A percentile compares a stretch with the other conserved stretches of the same genome.
phyloP scores from a whole-genome alignment of 2,113 vertebrate genomes.

The Pagrus major region DNA sequence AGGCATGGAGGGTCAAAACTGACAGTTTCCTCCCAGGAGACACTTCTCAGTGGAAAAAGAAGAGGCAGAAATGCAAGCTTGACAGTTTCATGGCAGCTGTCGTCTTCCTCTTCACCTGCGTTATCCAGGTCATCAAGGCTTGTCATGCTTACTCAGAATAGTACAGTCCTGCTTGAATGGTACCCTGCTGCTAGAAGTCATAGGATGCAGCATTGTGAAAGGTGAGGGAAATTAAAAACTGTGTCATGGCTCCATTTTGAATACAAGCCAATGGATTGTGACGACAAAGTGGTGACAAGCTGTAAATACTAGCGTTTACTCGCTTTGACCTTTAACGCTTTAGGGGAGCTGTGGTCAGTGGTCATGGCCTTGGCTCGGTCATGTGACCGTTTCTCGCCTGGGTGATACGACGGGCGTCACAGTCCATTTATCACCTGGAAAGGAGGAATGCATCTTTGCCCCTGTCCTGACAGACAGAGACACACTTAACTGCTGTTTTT shows the following conservation, averaged over 20 bases:
- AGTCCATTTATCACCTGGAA: constrained; percentile 65
- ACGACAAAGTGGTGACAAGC: constrained; percentile 16
- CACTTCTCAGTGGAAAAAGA: constrained; percentile 46
- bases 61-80: constrained; percentile 63
- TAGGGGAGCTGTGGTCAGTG: constrained; percentile 48
- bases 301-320: constrained; percentile 48
- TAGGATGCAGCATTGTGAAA: constrained; percentile 9
- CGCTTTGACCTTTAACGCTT: constrained; percentile 44
- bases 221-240: constrained; percentile 15
- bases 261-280: background rate
- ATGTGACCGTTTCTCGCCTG: constrained; percentile 26
- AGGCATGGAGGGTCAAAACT: constrained; percentile 55
- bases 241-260: background rate
- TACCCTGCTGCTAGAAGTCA: constrained; percentile 32
- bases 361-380: constrained; percentile 21
- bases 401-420: constrained; percentile 30
- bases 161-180: constrained; percentile 14
- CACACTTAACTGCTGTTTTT: constrained; percentile 44
- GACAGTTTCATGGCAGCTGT: constrained; percentile 70
- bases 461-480: constrained; percentile 11
- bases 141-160: constrained; percentile 53
- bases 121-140: constrained; percentile 62
- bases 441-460: constrained; percentile 48
- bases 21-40: constrained; percentile 60
- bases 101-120: constrained; percentile 61